These are phyloP conservation scores for Kradibia gibbosae DNA, from an alignment of 1,140 invertebrate species.

Conservation along the genomic window DNA sequence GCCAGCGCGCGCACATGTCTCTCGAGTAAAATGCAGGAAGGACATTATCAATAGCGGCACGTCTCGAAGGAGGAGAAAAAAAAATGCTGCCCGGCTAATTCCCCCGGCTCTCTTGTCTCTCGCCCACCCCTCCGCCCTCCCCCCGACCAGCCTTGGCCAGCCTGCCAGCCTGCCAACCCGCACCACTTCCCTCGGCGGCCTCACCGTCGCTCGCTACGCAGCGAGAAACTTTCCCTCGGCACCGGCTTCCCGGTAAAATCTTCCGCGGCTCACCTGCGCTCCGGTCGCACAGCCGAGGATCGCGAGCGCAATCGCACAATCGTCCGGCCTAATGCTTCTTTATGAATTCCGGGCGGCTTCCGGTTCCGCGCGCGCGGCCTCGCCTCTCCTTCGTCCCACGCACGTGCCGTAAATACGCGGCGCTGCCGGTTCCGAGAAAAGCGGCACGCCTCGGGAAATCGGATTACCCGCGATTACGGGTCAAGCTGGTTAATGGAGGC, in stretches of 20 bases:
- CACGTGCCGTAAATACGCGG: background rate
- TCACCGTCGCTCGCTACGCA: background rate
- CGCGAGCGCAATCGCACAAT: background rate
- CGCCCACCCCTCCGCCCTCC: no score
- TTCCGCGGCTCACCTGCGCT: background rate
- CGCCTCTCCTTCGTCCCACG: slow-evolving; percentile 7
- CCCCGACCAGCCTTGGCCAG: no score
- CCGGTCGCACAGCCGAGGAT: background rate
- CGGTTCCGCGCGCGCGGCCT: background rate
- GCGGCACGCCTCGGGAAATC: slow-evolving; percentile 21
- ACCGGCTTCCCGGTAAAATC: background rate
- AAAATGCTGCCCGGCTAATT: no score
- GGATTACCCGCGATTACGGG: slow-evolving; percentile 7
- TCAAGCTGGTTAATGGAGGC: slow-evolving; percentile 3
- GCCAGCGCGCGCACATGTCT: background rate
- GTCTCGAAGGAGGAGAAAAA: no score
- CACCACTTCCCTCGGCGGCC: no score
- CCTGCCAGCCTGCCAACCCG: no score
- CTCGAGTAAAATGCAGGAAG: background rate
- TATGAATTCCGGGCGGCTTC: background rate
- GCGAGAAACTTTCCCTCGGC: background rate
- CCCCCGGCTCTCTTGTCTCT: no score
- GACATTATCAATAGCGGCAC: background rate
- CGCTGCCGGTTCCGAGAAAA: background rate
- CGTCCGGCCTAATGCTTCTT: background rate